Conservation (phyloP, 1,140 invertebrate species). For the Drosophila saltans region DNA sequence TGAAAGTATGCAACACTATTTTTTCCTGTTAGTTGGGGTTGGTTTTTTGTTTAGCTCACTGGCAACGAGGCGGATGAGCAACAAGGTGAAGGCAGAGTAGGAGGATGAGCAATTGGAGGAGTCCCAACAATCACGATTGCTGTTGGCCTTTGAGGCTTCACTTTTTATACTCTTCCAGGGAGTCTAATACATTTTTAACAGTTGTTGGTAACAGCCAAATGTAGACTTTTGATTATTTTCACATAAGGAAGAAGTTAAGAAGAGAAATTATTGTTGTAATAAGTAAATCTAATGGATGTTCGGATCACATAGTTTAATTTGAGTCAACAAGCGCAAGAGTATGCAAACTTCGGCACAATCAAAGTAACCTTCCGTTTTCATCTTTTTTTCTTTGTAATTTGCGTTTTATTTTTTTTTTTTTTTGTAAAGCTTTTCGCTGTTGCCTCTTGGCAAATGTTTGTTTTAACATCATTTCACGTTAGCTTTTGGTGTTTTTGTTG, state of each 20-base stretch:
- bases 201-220: no score
- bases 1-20: constrained; percentile 72
- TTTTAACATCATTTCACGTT: constrained; percentile 64
- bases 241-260: no score
- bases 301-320: no score
- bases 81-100: constrained; percentile 16
- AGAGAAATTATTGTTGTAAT: no score
- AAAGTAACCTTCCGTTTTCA: background rate
- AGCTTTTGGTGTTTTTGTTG: constrained; percentile 37
- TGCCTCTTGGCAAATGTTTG: constrained; percentile 64
- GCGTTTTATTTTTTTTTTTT: constrained; percentile 33
- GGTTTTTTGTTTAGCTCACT: constrained; percentile 50
- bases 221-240: no score
- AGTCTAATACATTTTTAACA: no score
- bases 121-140: constrained; percentile 60
- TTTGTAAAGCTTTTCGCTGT: constrained; percentile 47
- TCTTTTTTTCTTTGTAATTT: constrained; percentile 53
- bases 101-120: background rate
- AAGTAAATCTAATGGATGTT: no score
- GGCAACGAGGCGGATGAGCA: constrained; percentile 52
- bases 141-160: constrained; percentile 61
- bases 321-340: no score
- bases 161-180: background rate
- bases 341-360: no score
- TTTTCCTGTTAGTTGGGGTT: constrained; percentile 35